These are phyloP conservation scores for Silurus meridionalis DNA, from an alignment of 2,113 vertebrate genomes.

Conservation along the genomic window DNA sequence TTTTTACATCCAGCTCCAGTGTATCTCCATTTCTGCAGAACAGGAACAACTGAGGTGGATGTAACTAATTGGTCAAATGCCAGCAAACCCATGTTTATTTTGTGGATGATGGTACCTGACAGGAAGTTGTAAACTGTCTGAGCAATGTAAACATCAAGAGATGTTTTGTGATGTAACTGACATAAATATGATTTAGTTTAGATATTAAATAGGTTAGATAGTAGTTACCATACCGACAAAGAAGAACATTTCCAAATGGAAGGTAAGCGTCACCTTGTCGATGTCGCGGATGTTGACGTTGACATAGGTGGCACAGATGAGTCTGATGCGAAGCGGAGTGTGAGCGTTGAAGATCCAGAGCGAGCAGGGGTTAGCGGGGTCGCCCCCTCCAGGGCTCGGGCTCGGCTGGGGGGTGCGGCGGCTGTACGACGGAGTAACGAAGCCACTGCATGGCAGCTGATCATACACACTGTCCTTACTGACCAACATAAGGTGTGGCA, in stretches of 20 bases:
- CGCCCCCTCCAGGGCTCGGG: conserved; percentile 69
- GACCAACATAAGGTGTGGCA: conserved; percentile 81
- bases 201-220: neutral
- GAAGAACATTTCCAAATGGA: neutral
- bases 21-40: neutral
- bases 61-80: neutral
- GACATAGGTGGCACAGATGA: conserved; percentile 79
- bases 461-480: conserved; percentile 78
- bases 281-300: conserved; percentile 82
- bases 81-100: neutral
- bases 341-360: conserved; percentile 78
- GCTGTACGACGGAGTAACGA: conserved; percentile 77
- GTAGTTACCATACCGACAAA: neutral
- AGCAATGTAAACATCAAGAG: neutral
- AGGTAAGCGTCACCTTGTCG: conserved; percentile 68
- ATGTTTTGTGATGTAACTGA: neutral
- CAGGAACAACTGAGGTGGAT: neutral
- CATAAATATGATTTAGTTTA: neutral
- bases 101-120: neutral
- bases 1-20: neutral
- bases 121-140: neutral
- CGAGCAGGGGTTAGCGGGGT: conserved; percentile 63
- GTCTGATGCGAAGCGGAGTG: conserved; percentile 70
- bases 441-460: conserved; percentile 74
- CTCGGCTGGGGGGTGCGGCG: conserved; percentile 76